Evolutionary conservation across 92 coral and sea anemone species (phyloP).

Genomic region (Porites divaricata): DNA sequence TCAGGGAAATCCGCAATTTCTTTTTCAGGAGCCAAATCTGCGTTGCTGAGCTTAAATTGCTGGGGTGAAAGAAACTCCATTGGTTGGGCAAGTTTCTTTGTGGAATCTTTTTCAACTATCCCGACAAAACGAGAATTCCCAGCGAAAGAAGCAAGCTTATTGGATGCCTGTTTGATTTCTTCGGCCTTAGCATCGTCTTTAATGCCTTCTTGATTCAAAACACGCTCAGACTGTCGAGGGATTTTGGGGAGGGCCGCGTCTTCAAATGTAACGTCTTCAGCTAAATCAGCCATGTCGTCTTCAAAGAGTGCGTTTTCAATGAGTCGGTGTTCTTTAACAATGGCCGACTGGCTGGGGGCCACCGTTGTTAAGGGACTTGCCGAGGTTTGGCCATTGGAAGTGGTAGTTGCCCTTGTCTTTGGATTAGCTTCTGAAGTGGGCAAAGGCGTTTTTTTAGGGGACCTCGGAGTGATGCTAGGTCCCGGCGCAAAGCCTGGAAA

Average conservation of each 20-base stretch:
- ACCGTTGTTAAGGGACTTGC: no score
- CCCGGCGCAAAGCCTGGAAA: neutral
- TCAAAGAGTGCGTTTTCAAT: neutral
- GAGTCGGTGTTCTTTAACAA: no score
- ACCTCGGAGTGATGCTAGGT: neutral
- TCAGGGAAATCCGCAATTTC: neutral
- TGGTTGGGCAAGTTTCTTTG: neutral
- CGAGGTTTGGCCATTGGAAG: no score
- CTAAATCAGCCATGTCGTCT: neutral
- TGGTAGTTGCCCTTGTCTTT: neutral
- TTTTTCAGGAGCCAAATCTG: neutral
- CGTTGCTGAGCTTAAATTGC: neutral
- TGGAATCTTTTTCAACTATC: neutral
- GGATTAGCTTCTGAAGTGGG: neutral
- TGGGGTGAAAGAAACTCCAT: neutral
- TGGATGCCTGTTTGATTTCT: neutral
- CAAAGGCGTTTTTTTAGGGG: neutral
- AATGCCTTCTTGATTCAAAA: neutral
- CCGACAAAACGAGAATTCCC: neutral
- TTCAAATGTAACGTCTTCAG: neutral
- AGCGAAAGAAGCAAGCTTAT: neutral
- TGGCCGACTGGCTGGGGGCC: no score
- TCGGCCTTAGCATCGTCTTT: neutral
- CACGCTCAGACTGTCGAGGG: neutral
- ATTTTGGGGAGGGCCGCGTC: neutral